Base-by-base conservation (phyloP, 2,888 invertebrate species). In the Leptopilina myrica region DNA sequence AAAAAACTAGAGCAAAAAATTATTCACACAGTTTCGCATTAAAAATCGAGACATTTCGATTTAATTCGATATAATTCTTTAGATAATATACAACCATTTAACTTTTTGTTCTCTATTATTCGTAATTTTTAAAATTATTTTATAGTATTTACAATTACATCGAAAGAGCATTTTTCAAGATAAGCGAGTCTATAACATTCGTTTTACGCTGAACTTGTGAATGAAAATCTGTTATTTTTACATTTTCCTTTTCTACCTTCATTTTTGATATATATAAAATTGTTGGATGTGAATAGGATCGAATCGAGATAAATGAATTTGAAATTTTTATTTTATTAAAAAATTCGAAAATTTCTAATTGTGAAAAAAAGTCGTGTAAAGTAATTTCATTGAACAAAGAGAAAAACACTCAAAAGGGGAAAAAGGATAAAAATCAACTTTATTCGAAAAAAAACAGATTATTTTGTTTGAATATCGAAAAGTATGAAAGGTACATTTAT, bases 61-160 rank as follows among this genome's bases (percentile, higher is more conserved):
- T 33, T 4, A 40, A 62, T 15, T 73, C 56, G 33, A 56, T 59
- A 20, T 62, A 9, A 14, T 53, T 33, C 20, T 15, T 69, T 53
- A 56, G 14, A 7, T 8, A 73, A 40, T 56, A 73, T 73, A 73
- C 73, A 59, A 73, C 33, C 9, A 73, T 56, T 73, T 33, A 56
- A 5, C 3, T 33, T 33, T 43, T 43, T 11, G 49, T 49, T 33
- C 33, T 33, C 49, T 49, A 49, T 49, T 11, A 49, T 49, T 49
- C 49, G 49, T 49, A 11, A 49, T 9, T 49, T 33, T 73, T 53
- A 56, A 56, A 26, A 8, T n/a, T 15, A 62, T 15, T 62, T 59
- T 59, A 33, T 9, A 20, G 8, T 46, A 78, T 76, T 40, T 49
- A 73, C 66, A 77, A 76, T 56, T 79, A 78, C 40, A 56, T 56